phyloP scores from a whole-genome alignment of 2,888 invertebrate species.

The Spisula subtruncata region DNA sequence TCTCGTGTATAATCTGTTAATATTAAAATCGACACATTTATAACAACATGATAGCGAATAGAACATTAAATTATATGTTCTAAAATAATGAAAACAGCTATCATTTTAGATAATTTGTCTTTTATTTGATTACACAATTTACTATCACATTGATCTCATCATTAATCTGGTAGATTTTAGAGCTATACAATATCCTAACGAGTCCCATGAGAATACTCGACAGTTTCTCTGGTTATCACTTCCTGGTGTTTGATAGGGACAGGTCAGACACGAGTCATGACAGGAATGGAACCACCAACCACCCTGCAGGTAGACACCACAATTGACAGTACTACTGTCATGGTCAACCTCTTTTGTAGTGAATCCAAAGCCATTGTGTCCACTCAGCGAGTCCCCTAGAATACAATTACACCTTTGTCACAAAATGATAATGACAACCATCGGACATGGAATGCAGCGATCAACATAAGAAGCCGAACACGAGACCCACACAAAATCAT shows the following conservation, averaged over 20 bases:
- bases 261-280: constrained; percentile 65
- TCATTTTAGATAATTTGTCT: too few species aligned
- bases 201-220: constrained; percentile 63
- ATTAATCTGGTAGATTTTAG: constrained; percentile 56
- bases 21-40: too few species aligned
- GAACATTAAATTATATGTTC: too few species aligned
- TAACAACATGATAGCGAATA: too few species aligned
- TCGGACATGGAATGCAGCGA: too few species aligned
- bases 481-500: too few species aligned
- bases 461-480: too few species aligned
- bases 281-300: constrained; percentile 69
- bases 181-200: constrained; percentile 59
- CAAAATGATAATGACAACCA: too few species aligned
- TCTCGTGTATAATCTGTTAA: too few species aligned
- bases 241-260: constrained; percentile 58
- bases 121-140: background rate
- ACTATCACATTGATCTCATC: constrained; percentile 58
- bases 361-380: constrained; percentile 60
- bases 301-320: constrained; percentile 51
- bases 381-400: constrained; percentile 59
- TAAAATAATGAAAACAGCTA: too few species aligned
- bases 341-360: constrained; percentile 53
- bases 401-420: background rate
- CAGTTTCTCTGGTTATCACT: constrained; percentile 36
- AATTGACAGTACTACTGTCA: constrained; percentile 55